phyloP scores from a whole-genome alignment of 2,113 vertebrate species.

The Cryptomyrus ogoouensis region DNA sequence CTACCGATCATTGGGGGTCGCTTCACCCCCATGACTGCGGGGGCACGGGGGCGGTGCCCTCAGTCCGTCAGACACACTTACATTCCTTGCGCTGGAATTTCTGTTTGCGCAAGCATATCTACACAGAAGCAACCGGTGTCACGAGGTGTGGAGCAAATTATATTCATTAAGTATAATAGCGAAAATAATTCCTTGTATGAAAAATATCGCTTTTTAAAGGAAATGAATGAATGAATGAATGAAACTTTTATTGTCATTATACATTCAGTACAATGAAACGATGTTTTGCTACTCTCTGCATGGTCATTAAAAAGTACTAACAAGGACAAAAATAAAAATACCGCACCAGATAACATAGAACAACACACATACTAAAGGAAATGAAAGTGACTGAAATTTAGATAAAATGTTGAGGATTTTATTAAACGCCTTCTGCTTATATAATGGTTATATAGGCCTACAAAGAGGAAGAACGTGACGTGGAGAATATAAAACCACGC shows the following conservation, averaged over 20 bases:
- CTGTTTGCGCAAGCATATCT: neutral
- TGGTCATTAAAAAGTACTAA: too few relatives aligned
- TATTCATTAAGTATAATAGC: neutral
- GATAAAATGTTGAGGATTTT: neutral
- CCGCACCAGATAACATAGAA: too few relatives aligned
- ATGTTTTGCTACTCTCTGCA: too few relatives aligned
- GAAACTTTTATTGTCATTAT: too few relatives aligned
- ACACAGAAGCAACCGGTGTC: neutral
- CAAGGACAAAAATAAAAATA: too few relatives aligned
- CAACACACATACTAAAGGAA: neutral
- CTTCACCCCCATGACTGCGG: neutral
- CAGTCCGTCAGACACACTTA: neutral
- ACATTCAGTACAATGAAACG: too few relatives aligned
- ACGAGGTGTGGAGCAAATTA: neutral
- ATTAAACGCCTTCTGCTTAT: constrained; percentile 5
- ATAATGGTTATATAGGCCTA: constrained; percentile 25
- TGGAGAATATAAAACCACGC: constrained; percentile 17
- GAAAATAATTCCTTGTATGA: neutral
- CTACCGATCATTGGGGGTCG: neutral
- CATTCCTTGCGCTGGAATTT: neutral
- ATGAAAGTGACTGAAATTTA: neutral
- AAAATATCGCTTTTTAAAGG: neutral
- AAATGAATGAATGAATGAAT: neutral
- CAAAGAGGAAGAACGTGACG: rapidly evolving
- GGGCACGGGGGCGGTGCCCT: neutral